Evolutionary conservation across 2,888 invertebrate genomes (phyloP).

Genomic region (Dusona sp.): DNA sequence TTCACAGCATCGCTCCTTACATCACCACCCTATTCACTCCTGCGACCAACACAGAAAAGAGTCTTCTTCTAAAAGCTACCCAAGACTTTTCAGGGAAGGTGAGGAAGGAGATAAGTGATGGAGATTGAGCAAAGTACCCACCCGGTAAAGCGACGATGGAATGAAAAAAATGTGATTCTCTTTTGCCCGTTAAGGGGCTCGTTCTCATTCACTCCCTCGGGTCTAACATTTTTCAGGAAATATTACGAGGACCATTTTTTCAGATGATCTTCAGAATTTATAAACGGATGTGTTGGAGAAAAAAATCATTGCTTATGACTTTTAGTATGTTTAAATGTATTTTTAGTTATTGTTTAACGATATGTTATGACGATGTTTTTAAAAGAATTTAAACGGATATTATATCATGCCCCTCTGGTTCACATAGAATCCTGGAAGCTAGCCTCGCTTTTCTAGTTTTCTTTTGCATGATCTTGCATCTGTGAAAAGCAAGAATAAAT

Average conservation of each 20-base stretch:
- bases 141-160: conserved; percentile 66
- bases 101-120: conserved; percentile 54
- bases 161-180: conserved; percentile 52
- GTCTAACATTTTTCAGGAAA: conserved; percentile 37
- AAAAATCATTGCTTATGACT: background rate
- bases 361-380: background rate
- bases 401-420: too few species aligned
- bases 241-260: conserved; percentile 29
- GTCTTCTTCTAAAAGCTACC: conserved; percentile 79
- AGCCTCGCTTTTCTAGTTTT: background rate
- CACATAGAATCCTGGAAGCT: too few species aligned
- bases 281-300: background rate
- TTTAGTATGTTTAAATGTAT: background rate
- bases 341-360: background rate
- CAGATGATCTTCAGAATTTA: background rate
- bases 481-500: background rate
- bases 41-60: conserved; percentile 77
- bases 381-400: too few species aligned
- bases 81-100: conserved; percentile 36
- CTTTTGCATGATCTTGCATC: background rate
- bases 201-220: conserved; percentile 19
- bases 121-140: conserved; percentile 51
- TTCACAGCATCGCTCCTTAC: conserved; percentile 72
- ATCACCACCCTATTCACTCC: conserved; percentile 80
- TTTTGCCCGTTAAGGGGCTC: conserved; percentile 41